phyloP scores from a whole-genome alignment of 2,888 invertebrate species.

The Caenorhabditis sp. region DNA sequence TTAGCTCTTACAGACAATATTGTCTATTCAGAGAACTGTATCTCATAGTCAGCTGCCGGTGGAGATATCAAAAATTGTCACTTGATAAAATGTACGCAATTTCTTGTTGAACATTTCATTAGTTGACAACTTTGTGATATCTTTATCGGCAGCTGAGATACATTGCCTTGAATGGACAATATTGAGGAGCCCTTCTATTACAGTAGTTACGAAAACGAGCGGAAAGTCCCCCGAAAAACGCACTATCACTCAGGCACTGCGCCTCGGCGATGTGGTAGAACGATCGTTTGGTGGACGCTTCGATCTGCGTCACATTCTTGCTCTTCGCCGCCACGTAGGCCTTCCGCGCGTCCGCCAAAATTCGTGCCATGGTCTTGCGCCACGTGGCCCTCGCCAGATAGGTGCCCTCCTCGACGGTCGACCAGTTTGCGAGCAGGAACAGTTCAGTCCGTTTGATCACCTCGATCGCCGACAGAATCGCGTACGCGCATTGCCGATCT shows the following conservation, averaged over 20 bases:
- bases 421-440: slow-evolving; percentile 32
- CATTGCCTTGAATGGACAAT: no score
- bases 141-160: no score
- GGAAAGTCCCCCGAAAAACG: not conserved
- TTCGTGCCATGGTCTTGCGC: slow-evolving; percentile 26
- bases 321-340: slow-evolving; percentile 3
- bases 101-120: no score
- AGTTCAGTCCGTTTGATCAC: slow-evolving; percentile 13
- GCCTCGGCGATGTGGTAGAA: slow-evolving; percentile 45
- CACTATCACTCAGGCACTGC: slow-evolving; percentile 35
- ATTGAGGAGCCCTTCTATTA: no score
- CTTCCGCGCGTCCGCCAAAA: slow-evolving; percentile 21
- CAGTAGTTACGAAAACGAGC: no score
- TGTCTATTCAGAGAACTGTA: no score
- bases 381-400: slow-evolving; percentile 36
- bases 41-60: no score
- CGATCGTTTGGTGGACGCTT: slow-evolving; percentile 20
- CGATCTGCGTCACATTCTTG: slow-evolving; percentile 4
- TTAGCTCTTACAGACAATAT: no score
- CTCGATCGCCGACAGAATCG: slow-evolving; percentile 19
- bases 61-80: no score
- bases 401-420: slow-evolving; percentile 21
- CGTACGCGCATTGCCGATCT: not conserved
- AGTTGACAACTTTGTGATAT: no score
- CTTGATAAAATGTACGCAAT: no score